Percentiles rank a stretch among this genome's conserved stretches.
Evolutionary conservation across 37 sponge, comb jelly and placozoan species (phyloP).

Genomic region (Agelas oroides): DNA sequence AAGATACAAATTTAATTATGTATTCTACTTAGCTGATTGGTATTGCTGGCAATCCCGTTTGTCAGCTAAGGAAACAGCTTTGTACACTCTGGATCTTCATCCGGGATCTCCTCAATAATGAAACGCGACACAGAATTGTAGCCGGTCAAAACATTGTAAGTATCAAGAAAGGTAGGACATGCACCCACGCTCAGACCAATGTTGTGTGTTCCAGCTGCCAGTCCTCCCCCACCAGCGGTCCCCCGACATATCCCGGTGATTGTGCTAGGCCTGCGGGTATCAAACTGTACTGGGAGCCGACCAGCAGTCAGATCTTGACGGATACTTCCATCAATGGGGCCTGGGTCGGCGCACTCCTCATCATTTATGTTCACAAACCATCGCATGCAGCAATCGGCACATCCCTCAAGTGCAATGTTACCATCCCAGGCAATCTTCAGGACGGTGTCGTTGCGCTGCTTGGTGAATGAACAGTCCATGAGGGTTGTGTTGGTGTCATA

Average conservation of each 20-base stretch:
- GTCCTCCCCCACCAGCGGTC: not conserved
- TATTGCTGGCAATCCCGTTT: no score
- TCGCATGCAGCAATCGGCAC: conserved; percentile 64
- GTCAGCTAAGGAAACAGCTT: no score
- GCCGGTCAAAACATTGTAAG: conserved; percentile 51
- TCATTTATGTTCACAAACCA: conserved; percentile 65
- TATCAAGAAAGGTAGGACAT: conserved; percentile 4
- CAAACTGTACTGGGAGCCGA: not conserved
- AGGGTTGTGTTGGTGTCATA: not conserved
- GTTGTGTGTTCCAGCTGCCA: not conserved
- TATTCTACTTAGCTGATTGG: no score
- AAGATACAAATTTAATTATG: no score
- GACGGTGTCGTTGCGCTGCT: conserved; percentile 22
- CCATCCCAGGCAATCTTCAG: conserved; percentile 69
- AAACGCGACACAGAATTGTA: conserved; percentile 70
- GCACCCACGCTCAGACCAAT: conserved; percentile 38
- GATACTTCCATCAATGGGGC: conserved; percentile 62
- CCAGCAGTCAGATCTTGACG: conserved; percentile 28
- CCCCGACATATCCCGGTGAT: conserved; percentile 56
- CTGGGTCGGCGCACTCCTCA: conserved; percentile 57
- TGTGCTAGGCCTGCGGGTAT: conserved; percentile 36
- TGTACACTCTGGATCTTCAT: not conserved
- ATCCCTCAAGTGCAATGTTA: conserved; percentile 51
- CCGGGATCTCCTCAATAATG: conserved; percentile 66
- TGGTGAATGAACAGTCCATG: conserved; percentile 31